Evolutionary conservation across 2,888 invertebrate species (phyloP).

Genomic region (Meliscaeva auricollis): DNA sequence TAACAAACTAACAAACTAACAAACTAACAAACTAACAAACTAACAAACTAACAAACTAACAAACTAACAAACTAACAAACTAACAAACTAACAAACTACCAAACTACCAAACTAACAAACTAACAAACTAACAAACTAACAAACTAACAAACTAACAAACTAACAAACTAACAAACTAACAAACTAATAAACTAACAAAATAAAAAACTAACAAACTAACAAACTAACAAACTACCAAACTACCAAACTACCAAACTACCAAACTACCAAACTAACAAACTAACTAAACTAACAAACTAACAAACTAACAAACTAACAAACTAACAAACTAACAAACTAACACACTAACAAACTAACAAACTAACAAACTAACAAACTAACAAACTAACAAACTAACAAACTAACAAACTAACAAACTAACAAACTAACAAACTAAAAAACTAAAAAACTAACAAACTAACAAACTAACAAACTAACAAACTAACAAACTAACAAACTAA

Average conservation of each 20-base stretch:
- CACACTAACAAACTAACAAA: not conserved
- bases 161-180: not conserved
- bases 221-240: not conserved
- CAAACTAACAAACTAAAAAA: not conserved
- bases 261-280: conserved; percentile 3
- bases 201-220: not conserved
- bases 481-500: not conserved
- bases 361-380: conserved; percentile 2
- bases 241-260: not conserved
- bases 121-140: not conserved
- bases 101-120: not conserved
- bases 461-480: not conserved
- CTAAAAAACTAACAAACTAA: conserved; percentile 1
- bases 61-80: not conserved
- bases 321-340: conserved; percentile 8
- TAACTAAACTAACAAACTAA: conserved; percentile 7
- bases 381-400: conserved; percentile 3
- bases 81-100: not conserved
- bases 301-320: conserved; percentile 6
- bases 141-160: not conserved
- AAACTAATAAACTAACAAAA: not conserved
- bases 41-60: not conserved
- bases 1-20: not conserved
- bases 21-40: not conserved
- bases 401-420: conserved; percentile 4